Evolutionary conservation across 1,140 invertebrate genomes (phyloP), one percentile per base, ranked within the genome.

Genomic region (Drosophila quadrilineata): DNA sequence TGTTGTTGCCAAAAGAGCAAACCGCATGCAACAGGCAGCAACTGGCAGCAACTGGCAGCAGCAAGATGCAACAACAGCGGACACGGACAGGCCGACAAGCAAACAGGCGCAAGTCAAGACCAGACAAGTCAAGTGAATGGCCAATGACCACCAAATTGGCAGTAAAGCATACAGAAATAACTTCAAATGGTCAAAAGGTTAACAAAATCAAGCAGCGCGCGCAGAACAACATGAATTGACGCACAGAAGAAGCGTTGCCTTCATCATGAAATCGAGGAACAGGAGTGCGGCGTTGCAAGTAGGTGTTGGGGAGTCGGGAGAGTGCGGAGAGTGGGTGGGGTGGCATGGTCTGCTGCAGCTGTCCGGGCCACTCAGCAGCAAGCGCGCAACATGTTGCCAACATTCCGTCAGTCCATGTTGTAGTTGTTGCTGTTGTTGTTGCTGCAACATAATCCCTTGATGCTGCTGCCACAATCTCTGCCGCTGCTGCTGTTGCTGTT

Each of bases 121-220:
- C 38, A 48, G 65, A 64, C 75, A 84, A 82, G 77, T 82, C 77
- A 82, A 82, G 77, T 84, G 77, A 82, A 85, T 84, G 79, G 79
- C 79, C 79, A 84, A 85, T 86, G 79, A 85, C 79, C 79, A 85
- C 79, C 79, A 85, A 85, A 85, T 85, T 85, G 79, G 79, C 79
- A 86, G 79, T 85, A 85, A 85, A 85, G 79, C 79, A 85, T 85
- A 85, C 79, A 85, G 86, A 85, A 85, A 85, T 85, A 85, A 85
- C 79, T 85, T 75, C 67, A 86, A 86, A 68, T 85, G 79, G 79
- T 85, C 79, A 85, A 85, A 85, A 85, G 79, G 80, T 85, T 85
- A 85, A 85, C 79, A 85, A 79, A 85, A 85, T 85, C 79, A 85
- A 75, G 79, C 79, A 74, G 49, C 49, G 63, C 52, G 36, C 10